Evolutionary conservation across 2,888 invertebrate species (phyloP), one percentile per base, ranked within the genome.

Genomic region (Mesochorus sp.): DNA sequence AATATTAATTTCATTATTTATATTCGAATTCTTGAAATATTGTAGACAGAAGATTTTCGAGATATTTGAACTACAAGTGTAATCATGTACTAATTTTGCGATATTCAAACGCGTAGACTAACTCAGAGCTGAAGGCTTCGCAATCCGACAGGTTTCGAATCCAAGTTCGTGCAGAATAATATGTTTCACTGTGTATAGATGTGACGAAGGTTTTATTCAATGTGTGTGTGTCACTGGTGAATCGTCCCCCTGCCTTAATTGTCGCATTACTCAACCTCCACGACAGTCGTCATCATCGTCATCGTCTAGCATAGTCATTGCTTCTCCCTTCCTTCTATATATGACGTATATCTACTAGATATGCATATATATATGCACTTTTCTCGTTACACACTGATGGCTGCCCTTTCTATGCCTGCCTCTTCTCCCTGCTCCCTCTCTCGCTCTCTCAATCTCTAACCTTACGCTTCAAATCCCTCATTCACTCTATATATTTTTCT

Each of bases 331-430:
- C 59, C 59, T 53, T 53, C 17, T 51, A 14, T 28, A 28, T 51
- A 24, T 26, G n/a, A n/a, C 26, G 1, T 26, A 26, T 12, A 26
- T 51, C 0, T 51, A 26, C 0, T 51, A 26, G 21, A 76, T n/a
- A 34, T 4, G 12, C 3, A 3, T 47, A 47, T 49, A 34, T 34
- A n/a, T 6, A 2, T 31, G 14, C 12, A 81, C 82, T 79, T 83
- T 80, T 79, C 81, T 79, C 79, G 81, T 79, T 79, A n/a, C n/a
- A 80, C 73, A 82, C 72, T 66, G 78, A 75, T 77, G 62, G 71
- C 82, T 84, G 85, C 82, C 85, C 85, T 84, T 83, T 79, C 84
- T 39, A 53, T 37, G 49, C 39, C 79, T 79, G 80, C 80, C 81
- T 64, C 68, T 57, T 59, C 47, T 75, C 79, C 82, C 81, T 74